Evolutionary conservation across 2,113 vertebrate species (phyloP).

Genomic region (Eudyptes chrysolophus): DNA sequence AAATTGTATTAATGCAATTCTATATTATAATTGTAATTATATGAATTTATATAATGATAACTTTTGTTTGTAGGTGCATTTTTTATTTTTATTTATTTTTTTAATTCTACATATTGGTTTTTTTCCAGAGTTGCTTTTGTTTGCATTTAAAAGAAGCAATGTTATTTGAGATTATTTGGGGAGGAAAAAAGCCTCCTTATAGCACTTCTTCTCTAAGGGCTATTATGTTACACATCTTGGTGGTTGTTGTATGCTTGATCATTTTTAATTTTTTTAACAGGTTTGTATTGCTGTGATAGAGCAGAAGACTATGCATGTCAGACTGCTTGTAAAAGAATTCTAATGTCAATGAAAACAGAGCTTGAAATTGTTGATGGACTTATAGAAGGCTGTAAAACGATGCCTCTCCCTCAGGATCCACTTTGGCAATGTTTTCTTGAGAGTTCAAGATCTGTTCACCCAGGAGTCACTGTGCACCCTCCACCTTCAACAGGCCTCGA

Average conservation of each 20-base stretch:
- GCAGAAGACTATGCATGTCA: constrained; percentile 92
- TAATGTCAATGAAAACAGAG: constrained; percentile 95
- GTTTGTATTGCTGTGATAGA: constrained; percentile 95
- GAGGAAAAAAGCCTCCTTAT: neutral
- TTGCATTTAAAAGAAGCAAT: neutral
- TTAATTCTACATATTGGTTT: neutral
- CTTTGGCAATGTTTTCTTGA: constrained; percentile 98
- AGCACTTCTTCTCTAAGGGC: neutral
- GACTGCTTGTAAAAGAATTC: constrained; percentile 88
- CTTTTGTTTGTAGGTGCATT: neutral
- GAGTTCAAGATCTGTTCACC: constrained; percentile 86
- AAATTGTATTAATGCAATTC: neutral
- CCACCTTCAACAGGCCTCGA: constrained; percentile 91
- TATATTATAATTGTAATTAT: neutral
- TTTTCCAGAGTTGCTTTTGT: neutral
- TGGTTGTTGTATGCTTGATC: neutral
- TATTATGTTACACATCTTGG: neutral
- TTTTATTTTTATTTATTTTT: neutral
- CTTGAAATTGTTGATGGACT: constrained; percentile 97
- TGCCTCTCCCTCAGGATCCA: constrained; percentile 96
- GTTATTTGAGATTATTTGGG: neutral
- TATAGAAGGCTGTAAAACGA: constrained; percentile 89
- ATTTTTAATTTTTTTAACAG: constrained; percentile 69
- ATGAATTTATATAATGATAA: neutral
- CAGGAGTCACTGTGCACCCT: constrained; percentile 83